Evolutionary conservation across 2,888 invertebrate genomes (phyloP).

Genomic region (Orthosia incerta): DNA sequence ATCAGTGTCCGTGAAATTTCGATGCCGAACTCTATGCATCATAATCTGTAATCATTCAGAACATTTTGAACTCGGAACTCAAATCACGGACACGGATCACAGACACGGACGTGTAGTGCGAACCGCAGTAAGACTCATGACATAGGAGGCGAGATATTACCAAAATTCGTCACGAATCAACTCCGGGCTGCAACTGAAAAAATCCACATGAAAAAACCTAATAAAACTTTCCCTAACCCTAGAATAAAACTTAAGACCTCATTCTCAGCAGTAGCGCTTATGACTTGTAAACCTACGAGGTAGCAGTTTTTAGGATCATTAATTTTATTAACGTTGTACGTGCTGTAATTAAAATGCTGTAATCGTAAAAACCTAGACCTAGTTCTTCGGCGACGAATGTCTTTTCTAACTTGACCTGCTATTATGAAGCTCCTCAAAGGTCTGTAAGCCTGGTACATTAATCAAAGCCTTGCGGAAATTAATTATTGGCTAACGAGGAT

Average conservation of each 20-base stretch:
- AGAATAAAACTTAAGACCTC: not conserved
- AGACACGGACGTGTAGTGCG: no score
- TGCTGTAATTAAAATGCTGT: slow-evolving; percentile 30
- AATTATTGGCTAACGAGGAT: no score
- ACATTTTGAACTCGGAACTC: no score
- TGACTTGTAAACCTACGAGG: not conserved
- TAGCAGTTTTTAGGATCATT: not conserved
- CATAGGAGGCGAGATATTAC: no score
- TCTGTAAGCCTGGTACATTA: slow-evolving; percentile 32
- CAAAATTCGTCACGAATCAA: no score
- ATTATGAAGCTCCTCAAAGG: slow-evolving; percentile 1
- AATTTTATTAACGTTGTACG: not conserved
- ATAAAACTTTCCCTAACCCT: not conserved
- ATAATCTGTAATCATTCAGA: no score
- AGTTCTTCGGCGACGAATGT: not conserved
- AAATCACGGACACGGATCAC: no score
- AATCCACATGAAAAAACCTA: not conserved
- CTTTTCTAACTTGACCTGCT: slow-evolving; percentile 22
- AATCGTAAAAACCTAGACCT: not conserved
- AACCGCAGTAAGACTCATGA: no score
- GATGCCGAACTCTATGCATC: no score
- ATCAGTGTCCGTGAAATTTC: no score
- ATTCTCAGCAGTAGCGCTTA: not conserved
- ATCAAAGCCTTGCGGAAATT: slow-evolving; percentile 48
- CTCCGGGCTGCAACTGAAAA: not conserved